A percentile compares a stretch with the other conserved stretches of the same genome.
Evolutionary conservation across 2,888 invertebrate genomes (phyloP).

Genomic region (Drosophila percnosoma): DNA sequence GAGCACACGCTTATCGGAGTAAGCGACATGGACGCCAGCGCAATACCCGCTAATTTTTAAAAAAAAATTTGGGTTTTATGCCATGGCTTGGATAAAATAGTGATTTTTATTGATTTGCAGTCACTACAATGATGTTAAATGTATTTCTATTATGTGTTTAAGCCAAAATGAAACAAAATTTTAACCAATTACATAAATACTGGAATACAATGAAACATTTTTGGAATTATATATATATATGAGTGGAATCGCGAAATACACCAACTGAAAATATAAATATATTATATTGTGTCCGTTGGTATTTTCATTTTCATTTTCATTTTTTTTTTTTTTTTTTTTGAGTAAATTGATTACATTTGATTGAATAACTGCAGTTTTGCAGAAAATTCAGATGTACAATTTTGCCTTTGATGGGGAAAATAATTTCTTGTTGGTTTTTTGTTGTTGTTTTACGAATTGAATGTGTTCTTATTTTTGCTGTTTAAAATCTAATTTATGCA

Average conservation of each 20-base stretch:
- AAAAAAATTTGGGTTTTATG: neutral
- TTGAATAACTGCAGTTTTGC: neutral
- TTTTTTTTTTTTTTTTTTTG: neutral
- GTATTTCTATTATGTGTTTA: slow-evolving; percentile 23
- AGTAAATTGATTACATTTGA: neutral
- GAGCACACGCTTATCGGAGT: neutral
- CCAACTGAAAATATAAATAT: neutral
- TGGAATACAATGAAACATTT: slow-evolving; percentile 25
- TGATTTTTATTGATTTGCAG: slow-evolving; percentile 15
- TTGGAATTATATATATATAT: slow-evolving; percentile 17
- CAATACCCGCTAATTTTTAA: neutral
- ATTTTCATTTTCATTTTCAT: neutral
- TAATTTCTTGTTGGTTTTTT: neutral
- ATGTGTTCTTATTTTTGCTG: slow-evolving; percentile 24
- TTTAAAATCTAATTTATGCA: slow-evolving; percentile 25
- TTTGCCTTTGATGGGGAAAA: neutral
- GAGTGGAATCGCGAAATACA: neutral
- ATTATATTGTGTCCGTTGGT: neutral
- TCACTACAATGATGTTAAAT: slow-evolving; percentile 42
- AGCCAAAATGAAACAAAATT: slow-evolving; percentile 25
- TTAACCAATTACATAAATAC: slow-evolving; percentile 20
- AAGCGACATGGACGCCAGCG: neutral
- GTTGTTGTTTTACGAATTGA: slow-evolving; percentile 17
- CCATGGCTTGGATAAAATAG: slow-evolving; percentile 20
- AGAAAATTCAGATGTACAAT: neutral